Base-by-base conservation (phyloP, 2,888 invertebrate species). In the Limenitis camilla region DNA sequence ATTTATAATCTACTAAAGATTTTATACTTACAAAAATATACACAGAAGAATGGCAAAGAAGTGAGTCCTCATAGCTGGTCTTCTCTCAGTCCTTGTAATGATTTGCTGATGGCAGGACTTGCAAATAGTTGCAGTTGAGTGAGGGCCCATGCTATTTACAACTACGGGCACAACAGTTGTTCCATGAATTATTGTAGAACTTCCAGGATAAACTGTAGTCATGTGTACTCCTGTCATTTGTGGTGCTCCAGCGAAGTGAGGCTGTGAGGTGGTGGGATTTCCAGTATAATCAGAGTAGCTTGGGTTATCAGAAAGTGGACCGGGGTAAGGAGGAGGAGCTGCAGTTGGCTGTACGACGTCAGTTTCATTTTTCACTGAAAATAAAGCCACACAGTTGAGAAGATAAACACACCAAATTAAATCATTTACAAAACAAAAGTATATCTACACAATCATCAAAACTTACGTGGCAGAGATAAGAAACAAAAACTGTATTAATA, bases 11-110 rank as follows among this genome's bases (percentile, higher is more conserved):
- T n/a, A n/a, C n/a, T 10, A 44, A 35, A 28, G 1, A 46, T 28
- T 8, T 32, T 27, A 27, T 42, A 68, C 76, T 71, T 63, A 83
- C 82, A 74, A 75, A 10, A 81, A 2, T n/a, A 80, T 29, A 61
- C 89, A 90, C 9, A 90, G 70, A 1, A 89, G 42, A 6, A 82
- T 55, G 5, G 90, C 90, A 55, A 88, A 78, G 7, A 90, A 62
- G 68, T 90, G 90, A 0, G 90, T 90, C 49, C 79, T 83, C 5
- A 81, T 77, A 0, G 85, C 79, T 5, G 89, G 65, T 52, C 72
- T 81, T 38, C 62, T 65, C 58, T 75, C 72, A 30, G 88, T 66
- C 31, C 78, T 76, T 0, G 89, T 89, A 9, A 81, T 67, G 1
- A 88, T 75, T 27, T 76, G 76, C 6, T 70, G 68, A 31, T 81